A percentile compares a stretch with the other conserved stretches of the same genome.
phyloP scores from a whole-genome alignment of 2,888 invertebrate species.

The Drosophila histrio region DNA sequence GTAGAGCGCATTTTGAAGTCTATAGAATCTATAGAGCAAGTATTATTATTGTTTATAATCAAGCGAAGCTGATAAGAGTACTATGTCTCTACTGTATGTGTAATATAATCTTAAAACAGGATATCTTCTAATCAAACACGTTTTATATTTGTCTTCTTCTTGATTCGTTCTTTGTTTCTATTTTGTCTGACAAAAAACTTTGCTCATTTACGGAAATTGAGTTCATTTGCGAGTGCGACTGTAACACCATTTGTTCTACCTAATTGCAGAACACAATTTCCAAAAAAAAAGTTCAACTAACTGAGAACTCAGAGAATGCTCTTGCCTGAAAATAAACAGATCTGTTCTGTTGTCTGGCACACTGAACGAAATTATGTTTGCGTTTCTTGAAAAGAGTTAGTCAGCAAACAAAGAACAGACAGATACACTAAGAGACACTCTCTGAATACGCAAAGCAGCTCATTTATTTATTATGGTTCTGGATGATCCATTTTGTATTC shows the following conservation, averaged over 20 bases:
- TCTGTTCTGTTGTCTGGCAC: conserved; percentile 8
- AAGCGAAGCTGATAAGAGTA: not conserved
- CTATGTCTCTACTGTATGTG: not conserved
- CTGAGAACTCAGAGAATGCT: conserved; percentile 7
- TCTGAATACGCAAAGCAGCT: conserved; percentile 9
- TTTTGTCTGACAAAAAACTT: conserved; percentile 48
- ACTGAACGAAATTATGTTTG: conserved; percentile 5
- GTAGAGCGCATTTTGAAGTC: not conserved
- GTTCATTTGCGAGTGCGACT: conserved; percentile 18
- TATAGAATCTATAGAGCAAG: too few relatives aligned
- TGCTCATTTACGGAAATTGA: conserved; percentile 50
- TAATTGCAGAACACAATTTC: conserved; percentile 56
- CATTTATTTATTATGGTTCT: conserved; percentile 33
- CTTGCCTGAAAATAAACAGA: conserved; percentile 5
- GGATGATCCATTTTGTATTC: conserved; percentile 9
- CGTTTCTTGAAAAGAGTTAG: not conserved
- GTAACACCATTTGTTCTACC: conserved; percentile 27
- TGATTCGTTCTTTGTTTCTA: conserved; percentile 7
- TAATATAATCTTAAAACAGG: not conserved
- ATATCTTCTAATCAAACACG: not conserved
- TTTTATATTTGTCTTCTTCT: not conserved
- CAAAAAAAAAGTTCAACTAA: conserved; percentile 43
- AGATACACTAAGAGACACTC: conserved; percentile 16
- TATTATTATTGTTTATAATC: not conserved
- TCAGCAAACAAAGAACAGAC: conserved; percentile 12